Base-by-base conservation (phyloP, 53 echinoderm and acorn worm species). In the Hippasteria phrygiana region DNA sequence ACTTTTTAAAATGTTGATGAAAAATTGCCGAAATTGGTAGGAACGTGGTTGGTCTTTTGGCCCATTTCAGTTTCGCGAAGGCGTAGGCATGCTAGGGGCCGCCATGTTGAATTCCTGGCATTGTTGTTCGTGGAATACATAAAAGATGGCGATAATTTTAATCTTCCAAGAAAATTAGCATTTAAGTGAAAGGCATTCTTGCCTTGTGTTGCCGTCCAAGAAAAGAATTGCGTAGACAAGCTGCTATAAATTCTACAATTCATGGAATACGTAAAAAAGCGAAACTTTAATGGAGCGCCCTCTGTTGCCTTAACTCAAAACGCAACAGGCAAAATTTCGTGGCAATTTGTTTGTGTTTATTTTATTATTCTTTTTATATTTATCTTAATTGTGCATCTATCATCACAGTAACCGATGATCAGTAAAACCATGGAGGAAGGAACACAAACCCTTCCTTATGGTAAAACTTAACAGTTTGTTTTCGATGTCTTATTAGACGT, bases 51-150 rank as follows among this genome's bases (percentile, higher is more conserved):
- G n/a, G n/a, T n/a, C n/a, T n/a, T n/a, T n/a, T n/a, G n/a, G n/a
- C n/a, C n/a, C n/a, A n/a, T n/a, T n/a, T n/a, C n/a, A n/a, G n/a
- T n/a, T n/a, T n/a, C n/a, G n/a, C n/a, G n/a, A n/a, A n/a, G n/a
- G 50, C 35, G 50, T 50, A 33, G 14, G 27, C 13, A 31, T 17
- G 31, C 6, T 53, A 76, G 76, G 34, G 76, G 76, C 76, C 33
- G 76, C 76, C 76, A 76, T 76, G 48, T 76, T 76, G 76, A 76
- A 76, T 76, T 76, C 76, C 76, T 76, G 14, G 20, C 50, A 76
- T 76, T 48, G 34, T 76, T 76, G 70, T 26, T 59, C 59, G 24
- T 3, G 2, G 18, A 16, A 2, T 55, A 13, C 18, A 8, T 55
- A 16, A 20, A 13, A 13, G 18, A 55, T 17, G 10, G 8, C 17